These are phyloP conservation scores for Phallusia fumigata DNA, from an alignment of 23 tunicate genomes.

Conservation along the genomic window DNA sequence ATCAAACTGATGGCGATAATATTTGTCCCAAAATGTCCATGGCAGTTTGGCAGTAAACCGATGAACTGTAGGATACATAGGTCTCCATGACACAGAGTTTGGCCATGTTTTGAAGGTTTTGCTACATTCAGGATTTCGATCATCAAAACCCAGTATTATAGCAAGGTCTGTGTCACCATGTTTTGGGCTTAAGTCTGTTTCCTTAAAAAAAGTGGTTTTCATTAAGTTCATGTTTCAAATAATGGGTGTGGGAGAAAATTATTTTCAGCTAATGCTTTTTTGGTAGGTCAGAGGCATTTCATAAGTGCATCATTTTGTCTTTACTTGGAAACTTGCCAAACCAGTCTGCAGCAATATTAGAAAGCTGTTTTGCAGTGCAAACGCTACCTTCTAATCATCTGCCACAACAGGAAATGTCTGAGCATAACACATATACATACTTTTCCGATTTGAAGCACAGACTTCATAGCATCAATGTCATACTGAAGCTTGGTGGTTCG, in stretches of 20 bases:
- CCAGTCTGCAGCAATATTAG: too few relatives aligned
- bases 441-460: constrained; percentile 38
- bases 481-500: constrained; percentile 40
- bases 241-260: too few relatives aligned
- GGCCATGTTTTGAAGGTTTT: constrained; percentile 45
- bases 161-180: constrained; percentile 21
- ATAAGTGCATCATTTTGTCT: too few relatives aligned
- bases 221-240: too few relatives aligned
- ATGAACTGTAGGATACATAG: constrained; percentile 19
- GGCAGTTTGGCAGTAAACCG: constrained; percentile 27
- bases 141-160: constrained; percentile 15
- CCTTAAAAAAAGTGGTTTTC: background rate
- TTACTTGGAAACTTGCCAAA: too few relatives aligned
- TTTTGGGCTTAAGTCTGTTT: constrained; percentile 11
- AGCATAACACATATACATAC: constrained; percentile 33
- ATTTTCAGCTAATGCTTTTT: too few relatives aligned
- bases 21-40: constrained; percentile 70
- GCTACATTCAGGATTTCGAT: background rate
- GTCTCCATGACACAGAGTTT: constrained; percentile 47
- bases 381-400: too few relatives aligned
- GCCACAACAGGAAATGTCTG: too few relatives aligned
- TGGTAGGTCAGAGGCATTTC: too few relatives aligned
- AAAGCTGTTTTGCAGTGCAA: too few relatives aligned
- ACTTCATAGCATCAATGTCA: constrained; percentile 63
- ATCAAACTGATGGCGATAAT: constrained; percentile 62